Evolutionary conservation across 2,797 vertebrate species (phyloP).

Genomic region (Cottoperca gobio): DNA sequence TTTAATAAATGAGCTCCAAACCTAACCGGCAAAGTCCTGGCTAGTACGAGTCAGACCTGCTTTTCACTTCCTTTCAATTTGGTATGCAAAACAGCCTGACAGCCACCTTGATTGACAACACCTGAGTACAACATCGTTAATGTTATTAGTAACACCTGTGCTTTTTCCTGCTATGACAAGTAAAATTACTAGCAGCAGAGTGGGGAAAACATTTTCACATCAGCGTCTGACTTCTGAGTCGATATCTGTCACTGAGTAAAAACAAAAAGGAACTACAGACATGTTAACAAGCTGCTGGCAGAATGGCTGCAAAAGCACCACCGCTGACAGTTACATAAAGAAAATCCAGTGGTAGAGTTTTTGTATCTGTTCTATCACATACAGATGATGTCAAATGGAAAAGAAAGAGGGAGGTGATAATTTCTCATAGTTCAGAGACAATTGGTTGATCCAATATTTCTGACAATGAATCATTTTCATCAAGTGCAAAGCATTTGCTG

Average conservation of each 20-base stretch:
- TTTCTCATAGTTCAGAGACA: not conserved
- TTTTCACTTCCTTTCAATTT: not conserved
- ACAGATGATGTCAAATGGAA: not conserved
- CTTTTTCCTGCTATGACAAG: not conserved
- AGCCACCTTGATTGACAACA: conserved; percentile 16
- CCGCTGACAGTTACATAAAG: no score
- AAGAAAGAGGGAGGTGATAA: not conserved
- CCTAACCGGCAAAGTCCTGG: not conserved
- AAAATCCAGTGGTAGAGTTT: not conserved
- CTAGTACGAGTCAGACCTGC: not conserved
- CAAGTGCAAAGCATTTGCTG: no score
- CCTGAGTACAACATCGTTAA: not conserved
- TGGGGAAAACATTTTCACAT: not conserved
- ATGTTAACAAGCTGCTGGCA: not conserved
- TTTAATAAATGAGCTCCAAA: not conserved
- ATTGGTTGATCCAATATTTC: not conserved
- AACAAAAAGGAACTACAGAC: not conserved
- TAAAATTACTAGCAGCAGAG: not conserved
- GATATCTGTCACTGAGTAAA: not conserved
- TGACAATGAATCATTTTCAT: not conserved
- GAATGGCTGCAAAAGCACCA: no score
- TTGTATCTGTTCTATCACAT: not conserved
- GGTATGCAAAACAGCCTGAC: conserved; percentile 17
- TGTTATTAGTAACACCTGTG: not conserved
- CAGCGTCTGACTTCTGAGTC: not conserved